Evolutionary conservation across 2,113 vertebrate genomes (phyloP), one percentile per base, ranked within the genome.

Genomic region (Cebidichthys violaceus): DNA sequence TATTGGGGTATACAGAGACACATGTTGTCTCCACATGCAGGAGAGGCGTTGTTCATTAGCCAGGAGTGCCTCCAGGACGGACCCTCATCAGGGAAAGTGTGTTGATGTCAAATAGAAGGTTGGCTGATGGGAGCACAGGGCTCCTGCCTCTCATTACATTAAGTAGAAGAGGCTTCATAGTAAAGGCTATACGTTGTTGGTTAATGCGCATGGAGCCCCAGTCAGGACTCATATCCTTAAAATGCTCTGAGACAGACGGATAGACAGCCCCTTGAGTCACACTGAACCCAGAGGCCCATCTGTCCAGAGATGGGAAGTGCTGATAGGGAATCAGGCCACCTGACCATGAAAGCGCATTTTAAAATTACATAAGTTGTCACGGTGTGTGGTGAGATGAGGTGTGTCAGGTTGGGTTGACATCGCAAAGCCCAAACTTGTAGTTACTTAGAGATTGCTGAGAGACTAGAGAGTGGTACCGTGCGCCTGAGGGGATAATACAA

Each of bases 41-140:
- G 77, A 75, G 74, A 87, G 65, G 75, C 69, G 27, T 74, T 92
- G 79, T 93, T 94, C 93, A 94, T 94, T 93, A 94, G 84, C 43
- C 81, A 82, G 73, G 67, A 94, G 93, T 93, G 92, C 89, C 77
- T 79, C 72, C 57, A 70, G 86, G 83, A 92, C 31, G 20, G 80
- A 67, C 79, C 79, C 89, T 93, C 92, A 94, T 95, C 93, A 93
- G 77, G 79, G 75, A 89, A 91, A 95, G 94, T 95, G 93, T 88
- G 81, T 89, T 90, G 79, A 64, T 93, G 92, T 93, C 90, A 90
- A 89, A 84, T 81, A 77, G 86, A 83, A 66, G 79, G 76, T 74
- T 82, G 86, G 83, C 88, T 77, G 73, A 65, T 35, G 80, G 86
- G 75, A 86, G 86, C 88, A 76, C 65, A 78, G 84, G 86, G 81